Conservation (phyloP, 2,797 vertebrate genomes). For the Anabacerthia variegaticeps region DNA sequence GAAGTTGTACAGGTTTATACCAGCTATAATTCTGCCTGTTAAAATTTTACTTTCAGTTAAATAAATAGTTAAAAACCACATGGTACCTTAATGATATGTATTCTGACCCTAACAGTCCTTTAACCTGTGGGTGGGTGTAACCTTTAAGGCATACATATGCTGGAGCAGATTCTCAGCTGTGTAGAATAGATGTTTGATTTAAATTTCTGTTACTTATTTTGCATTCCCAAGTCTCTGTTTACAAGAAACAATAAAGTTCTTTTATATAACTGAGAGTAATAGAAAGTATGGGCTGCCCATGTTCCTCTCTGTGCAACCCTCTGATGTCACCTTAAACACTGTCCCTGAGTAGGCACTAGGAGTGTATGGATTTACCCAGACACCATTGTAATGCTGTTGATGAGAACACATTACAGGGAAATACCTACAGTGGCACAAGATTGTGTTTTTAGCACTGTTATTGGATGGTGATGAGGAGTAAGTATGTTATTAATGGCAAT, state of each 20-base stretch:
- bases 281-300: not conserved
- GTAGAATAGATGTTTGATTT: not conserved
- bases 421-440: not conserved
- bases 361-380: not conserved
- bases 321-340: not conserved
- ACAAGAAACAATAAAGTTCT: not conserved
- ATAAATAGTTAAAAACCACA: slow-evolving; percentile 7
- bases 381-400: not conserved
- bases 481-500: not conserved
- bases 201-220: not conserved
- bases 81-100: not conserved
- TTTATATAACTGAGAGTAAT: not conserved
- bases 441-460: not conserved
- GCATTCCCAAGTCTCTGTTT: not conserved
- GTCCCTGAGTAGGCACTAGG: not conserved
- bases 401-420: not conserved
- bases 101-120: not conserved
- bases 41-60: slow-evolving; percentile 20
- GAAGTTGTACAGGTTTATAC: not conserved
- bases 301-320: not conserved
- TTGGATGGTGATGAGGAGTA: not conserved
- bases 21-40: slow-evolving; percentile 8
- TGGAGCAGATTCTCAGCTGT: not conserved
- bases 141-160: not conserved
- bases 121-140: not conserved